Percentiles rank a stretch among this genome's conserved stretches.
These are phyloP conservation scores for Ramphastos sulfuratus DNA, from an alignment of 2,113 vertebrate genomes.

Conservation along the genomic window DNA sequence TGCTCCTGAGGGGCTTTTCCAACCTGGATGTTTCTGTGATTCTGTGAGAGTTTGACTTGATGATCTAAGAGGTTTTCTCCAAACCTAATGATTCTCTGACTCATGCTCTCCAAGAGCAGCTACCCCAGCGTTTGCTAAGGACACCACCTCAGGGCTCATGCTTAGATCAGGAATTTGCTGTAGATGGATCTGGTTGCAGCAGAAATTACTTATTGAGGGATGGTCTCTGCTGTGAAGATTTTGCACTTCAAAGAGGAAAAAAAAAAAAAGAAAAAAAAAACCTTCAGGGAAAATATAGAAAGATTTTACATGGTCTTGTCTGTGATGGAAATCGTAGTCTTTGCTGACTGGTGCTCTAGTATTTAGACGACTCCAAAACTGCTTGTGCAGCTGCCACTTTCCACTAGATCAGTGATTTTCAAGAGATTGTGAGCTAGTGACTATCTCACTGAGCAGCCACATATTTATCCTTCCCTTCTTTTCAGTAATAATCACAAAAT, in stretches of 20 bases:
- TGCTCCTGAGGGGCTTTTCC: no score
- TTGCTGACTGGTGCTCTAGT: background rate
- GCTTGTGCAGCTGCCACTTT: constrained; percentile 4
- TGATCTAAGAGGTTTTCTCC: no score
- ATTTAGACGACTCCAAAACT: background rate
- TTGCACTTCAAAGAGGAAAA: background rate
- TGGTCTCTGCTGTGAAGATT: background rate
- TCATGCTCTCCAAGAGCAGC: background rate
- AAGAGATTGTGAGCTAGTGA: background rate
- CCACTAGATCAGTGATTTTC: constrained; percentile 45
- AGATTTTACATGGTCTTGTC: background rate
- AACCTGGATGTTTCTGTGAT: no score
- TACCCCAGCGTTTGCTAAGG: background rate
- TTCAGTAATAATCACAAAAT: background rate
- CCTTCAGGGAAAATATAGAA: background rate
- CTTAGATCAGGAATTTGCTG: background rate
- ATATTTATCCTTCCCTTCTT: background rate
- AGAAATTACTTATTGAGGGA: background rate
- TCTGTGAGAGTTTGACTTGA: no score
- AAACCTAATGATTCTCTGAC: no score
- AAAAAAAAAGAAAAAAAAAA: background rate
- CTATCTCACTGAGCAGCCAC: background rate
- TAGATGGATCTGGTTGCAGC: background rate
- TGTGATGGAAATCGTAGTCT: constrained; percentile 18
- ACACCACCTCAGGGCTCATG: background rate